Evolutionary conservation across 2,113 vertebrate species (phyloP).

Genomic region (Pygoscelis adeliae): DNA sequence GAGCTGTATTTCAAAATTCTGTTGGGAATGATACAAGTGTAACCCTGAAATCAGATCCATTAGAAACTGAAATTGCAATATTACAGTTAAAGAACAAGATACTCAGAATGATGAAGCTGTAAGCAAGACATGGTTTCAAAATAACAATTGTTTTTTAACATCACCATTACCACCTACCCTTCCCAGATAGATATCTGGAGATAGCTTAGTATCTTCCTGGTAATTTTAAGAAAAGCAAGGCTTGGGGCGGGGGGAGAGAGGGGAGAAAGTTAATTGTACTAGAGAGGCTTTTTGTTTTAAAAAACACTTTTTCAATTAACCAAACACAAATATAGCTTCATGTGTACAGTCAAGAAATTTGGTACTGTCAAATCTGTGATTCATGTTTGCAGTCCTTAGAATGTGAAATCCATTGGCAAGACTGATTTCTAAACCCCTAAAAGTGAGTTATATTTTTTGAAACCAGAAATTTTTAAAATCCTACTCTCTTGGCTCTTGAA

Average conservation of each 20-base stretch:
- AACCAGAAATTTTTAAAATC: not conserved
- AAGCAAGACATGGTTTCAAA: not conserved
- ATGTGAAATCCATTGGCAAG: not conserved
- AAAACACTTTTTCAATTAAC: not conserved
- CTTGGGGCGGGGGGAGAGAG: no score
- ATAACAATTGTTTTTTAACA: not conserved
- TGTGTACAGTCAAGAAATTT: not conserved
- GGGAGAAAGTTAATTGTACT: not conserved
- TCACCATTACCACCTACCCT: not conserved
- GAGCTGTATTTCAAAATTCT: not conserved
- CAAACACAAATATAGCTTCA: not conserved
- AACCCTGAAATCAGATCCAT: not conserved
- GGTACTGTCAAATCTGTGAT: not conserved
- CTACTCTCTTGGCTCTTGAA: not conserved
- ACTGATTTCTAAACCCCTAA: not conserved
- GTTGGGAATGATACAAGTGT: not conserved
- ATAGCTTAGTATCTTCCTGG: not conserved
- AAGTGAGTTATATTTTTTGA: not conserved
- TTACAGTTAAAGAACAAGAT: not conserved
- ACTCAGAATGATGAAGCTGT: not conserved
- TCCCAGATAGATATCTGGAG: not conserved
- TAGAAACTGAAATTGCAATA: not conserved
- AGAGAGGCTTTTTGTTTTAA: not conserved
- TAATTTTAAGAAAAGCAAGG: not conserved
- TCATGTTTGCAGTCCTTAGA: not conserved